These are phyloP conservation scores for Sclerodermus sp. DNA, from an alignment of 2,888 invertebrate species.

Conservation along the genomic window DNA sequence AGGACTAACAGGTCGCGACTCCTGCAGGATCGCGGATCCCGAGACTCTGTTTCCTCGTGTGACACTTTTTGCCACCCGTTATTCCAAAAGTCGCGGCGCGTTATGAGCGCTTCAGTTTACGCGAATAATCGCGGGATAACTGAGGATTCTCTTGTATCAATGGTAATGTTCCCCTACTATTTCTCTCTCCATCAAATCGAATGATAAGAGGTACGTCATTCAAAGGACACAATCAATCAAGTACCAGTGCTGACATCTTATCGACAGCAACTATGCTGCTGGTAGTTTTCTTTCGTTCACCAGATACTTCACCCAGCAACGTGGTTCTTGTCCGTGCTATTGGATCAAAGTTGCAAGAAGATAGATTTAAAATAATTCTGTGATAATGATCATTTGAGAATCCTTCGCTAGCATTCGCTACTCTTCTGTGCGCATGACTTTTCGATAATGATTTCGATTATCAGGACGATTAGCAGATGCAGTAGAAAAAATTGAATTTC, in stretches of 20 bases:
- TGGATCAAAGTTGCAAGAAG: no score
- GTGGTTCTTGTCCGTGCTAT: no score
- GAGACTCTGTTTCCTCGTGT: conserved; percentile 4
- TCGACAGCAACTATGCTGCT: background rate
- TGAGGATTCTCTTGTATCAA: conserved; percentile 40
- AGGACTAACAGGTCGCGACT: conserved; percentile 37
- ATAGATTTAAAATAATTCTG: no score
- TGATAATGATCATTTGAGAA: no score
- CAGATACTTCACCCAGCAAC: no score
- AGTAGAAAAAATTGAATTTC: no score
- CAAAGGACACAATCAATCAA: conserved; percentile 31
- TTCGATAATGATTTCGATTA: no score
- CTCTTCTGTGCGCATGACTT: no score
- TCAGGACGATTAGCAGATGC: no score
- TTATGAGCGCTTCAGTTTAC: conserved; percentile 39
- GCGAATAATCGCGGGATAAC: conserved; percentile 53
- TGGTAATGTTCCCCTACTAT: conserved; percentile 44
- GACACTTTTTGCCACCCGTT: conserved; percentile 1
- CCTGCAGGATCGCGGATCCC: conserved; percentile 33
- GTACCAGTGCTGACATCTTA: conserved; percentile 42
- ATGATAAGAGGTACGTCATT: conserved; percentile 46
- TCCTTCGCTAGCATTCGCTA: no score
- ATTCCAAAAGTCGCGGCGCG: conserved; percentile 26
- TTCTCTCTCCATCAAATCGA: conserved; percentile 42
- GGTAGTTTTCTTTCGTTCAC: background rate